Evolutionary conservation across 2,797 vertebrate species (phyloP).

Genomic region (Hemibagrus guttatus): DNA sequence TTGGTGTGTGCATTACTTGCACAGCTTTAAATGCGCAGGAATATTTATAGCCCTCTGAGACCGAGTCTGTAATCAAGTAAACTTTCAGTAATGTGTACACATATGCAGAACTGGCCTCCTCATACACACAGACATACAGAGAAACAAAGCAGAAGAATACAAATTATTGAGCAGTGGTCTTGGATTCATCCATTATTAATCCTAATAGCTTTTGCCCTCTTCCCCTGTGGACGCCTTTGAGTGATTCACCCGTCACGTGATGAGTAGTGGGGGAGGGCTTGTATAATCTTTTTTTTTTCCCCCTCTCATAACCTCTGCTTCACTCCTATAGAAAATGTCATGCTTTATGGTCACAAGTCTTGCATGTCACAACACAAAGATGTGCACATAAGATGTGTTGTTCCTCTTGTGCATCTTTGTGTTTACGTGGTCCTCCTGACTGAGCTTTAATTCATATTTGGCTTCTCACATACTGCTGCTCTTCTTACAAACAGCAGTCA

Average conservation of each 20-base stretch:
- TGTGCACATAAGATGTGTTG: conserved; percentile 15
- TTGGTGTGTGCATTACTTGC: conserved; percentile 14
- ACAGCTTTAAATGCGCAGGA: neutral
- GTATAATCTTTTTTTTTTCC: conserved; percentile 33
- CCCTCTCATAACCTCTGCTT: neutral
- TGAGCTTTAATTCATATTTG: conserved; percentile 23
- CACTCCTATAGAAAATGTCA: neutral
- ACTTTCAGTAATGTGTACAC: conserved; percentile 16
- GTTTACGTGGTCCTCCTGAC: neutral
- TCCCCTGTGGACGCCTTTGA: conserved; percentile 25
- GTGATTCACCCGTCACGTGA: conserved; percentile 43
- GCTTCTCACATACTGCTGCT: conserved; percentile 1
- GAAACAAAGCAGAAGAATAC: conserved; percentile 16
- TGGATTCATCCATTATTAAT: conserved; percentile 54
- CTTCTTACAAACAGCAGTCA: neutral
- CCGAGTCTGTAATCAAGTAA: conserved; percentile 37
- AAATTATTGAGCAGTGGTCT: conserved; percentile 30
- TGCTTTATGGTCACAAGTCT: neutral
- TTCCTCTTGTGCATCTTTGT: conserved; percentile 8
- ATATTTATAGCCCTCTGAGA: conserved; percentile 38
- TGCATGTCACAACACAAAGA: conserved; percentile 9
- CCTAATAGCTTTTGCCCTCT: conserved; percentile 45
- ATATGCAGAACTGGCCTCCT: conserved; percentile 3
- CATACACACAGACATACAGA: neutral
- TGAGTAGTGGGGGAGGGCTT: conserved; percentile 34